phyloP scores from a whole-genome alignment of 2,888 invertebrate genomes.

The Sesamia inferens region DNA sequence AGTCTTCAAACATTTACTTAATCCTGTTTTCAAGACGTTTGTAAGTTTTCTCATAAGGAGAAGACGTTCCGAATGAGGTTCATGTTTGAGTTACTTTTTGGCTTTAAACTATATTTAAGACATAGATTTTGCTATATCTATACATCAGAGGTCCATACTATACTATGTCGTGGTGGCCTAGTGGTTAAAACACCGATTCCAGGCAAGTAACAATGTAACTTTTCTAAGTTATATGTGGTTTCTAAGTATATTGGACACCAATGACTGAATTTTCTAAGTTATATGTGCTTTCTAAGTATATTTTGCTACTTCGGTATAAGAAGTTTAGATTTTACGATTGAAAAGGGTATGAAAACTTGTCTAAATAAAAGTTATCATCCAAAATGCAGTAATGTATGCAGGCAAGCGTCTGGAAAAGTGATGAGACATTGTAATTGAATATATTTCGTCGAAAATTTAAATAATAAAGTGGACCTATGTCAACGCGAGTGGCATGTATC shows the following conservation, averaged over 20 bases:
- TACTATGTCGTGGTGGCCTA: too few species aligned
- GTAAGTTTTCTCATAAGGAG: constrained; percentile 46
- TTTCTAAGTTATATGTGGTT: too few species aligned
- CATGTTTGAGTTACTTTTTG: constrained; percentile 31
- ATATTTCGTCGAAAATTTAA: constrained; percentile 36
- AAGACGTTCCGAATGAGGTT: constrained; percentile 18
- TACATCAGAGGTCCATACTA: too few species aligned
- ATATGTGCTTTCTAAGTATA: too few species aligned
- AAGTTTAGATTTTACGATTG: neutral
- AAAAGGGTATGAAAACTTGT: neutral
- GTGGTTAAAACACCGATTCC: too few species aligned
- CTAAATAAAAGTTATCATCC: neutral
- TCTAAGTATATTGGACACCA: too few species aligned
- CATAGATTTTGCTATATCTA: neutral
- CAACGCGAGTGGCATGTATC: constrained; percentile 40
- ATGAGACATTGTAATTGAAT: constrained; percentile 17
- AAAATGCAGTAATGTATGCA: constrained; percentile 51
- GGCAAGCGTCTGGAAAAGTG: constrained; percentile 1
- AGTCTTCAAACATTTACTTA: constrained; percentile 48
- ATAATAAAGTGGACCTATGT: constrained; percentile 40
- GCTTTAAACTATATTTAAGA: constrained; percentile 1
- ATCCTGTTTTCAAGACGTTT: constrained; percentile 17
- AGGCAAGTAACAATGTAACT: too few species aligned
- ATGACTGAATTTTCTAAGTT: too few species aligned
- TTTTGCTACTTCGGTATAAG: neutral